Conservation (phyloP, 2,113 vertebrate species). For the Platichthys stellatus region DNA sequence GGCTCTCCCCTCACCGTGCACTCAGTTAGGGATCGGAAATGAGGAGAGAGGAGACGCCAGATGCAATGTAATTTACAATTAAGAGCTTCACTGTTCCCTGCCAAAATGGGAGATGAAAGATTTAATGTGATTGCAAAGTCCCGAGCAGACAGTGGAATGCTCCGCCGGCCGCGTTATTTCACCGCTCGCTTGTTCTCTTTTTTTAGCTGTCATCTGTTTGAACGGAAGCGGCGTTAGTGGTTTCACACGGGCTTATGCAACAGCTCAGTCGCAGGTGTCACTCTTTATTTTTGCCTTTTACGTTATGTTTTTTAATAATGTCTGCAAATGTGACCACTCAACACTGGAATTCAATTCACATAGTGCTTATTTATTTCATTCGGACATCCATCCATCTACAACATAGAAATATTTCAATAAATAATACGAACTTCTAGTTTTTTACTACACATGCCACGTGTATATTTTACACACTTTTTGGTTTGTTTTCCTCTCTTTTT, state of each 20-base stretch:
- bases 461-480: too few relatives aligned
- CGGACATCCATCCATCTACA: background rate
- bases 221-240: conserved; percentile 3
- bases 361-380: background rate
- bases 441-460: too few relatives aligned
- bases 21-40: conserved; percentile 15
- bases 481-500: too few relatives aligned
- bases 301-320: background rate
- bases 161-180: conserved; percentile 14
- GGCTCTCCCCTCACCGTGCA: conserved; percentile 4
- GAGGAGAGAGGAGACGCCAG: conserved; percentile 52
- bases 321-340: background rate
- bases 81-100: conserved; percentile 51
- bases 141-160: conserved; percentile 15
- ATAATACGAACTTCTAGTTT: background rate
- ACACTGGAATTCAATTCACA: too few relatives aligned
- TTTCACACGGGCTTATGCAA: background rate
- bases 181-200: too few relatives aligned
- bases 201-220: conserved; percentile 30
- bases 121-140: conserved; percentile 56
- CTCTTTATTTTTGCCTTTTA: background rate
- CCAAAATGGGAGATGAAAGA: conserved; percentile 67
- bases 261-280: background rate
- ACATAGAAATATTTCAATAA: background rate
- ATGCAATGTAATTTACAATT: conserved; percentile 73